These are phyloP conservation scores for Pontoporia blainvillei DNA, from an alignment of 2,113 vertebrate genomes.

Conservation along the genomic window DNA sequence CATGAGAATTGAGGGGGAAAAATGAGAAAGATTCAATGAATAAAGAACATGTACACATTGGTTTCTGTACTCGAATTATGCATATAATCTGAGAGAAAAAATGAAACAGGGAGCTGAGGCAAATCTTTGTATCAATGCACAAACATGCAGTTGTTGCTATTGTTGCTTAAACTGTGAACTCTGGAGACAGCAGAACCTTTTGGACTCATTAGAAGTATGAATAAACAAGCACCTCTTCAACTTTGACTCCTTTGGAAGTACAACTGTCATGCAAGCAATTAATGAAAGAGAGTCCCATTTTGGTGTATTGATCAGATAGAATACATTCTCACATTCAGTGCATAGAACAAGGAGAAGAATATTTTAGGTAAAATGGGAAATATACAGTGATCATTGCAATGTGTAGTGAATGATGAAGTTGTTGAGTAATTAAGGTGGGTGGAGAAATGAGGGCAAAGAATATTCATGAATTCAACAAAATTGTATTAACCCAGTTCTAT, in stretches of 20 bases:
- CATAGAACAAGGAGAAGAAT: background rate
- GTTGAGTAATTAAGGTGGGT: background rate
- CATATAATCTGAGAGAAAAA: background rate
- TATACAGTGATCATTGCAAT: background rate
- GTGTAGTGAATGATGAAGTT: background rate
- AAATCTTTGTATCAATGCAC: background rate
- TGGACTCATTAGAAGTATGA: background rate
- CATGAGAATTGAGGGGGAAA: background rate
- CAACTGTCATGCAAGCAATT: background rate
- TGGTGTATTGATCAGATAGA: background rate
- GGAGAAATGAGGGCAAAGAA: background rate
- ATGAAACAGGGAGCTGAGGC: background rate
- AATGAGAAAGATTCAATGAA: background rate
- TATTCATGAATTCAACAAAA: background rate
- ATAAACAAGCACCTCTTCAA: background rate
- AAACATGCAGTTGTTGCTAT: background rate
- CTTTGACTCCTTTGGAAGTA: background rate
- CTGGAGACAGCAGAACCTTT: background rate
- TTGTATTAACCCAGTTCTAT: background rate
- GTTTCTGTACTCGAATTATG: background rate
- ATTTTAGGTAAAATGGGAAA: background rate
- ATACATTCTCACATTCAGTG: background rate
- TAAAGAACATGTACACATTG: background rate
- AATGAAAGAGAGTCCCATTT: background rate
- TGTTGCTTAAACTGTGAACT: background rate